Evolutionary conservation across 2,888 invertebrate species (phyloP).

Genomic region (Bombylius major): DNA sequence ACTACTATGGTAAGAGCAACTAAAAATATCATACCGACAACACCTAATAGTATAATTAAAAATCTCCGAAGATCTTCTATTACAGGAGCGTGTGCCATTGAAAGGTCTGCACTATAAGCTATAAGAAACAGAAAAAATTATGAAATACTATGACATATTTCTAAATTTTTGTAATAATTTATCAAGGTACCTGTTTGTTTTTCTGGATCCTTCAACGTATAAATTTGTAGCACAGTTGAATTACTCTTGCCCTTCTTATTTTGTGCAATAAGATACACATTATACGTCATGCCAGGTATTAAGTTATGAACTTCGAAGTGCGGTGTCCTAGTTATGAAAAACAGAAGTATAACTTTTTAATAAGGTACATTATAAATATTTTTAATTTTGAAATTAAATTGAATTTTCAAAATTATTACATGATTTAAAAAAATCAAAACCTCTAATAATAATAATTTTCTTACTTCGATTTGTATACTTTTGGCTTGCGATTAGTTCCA

Average conservation of each 20-base stretch:
- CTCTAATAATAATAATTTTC: conserved; percentile 13
- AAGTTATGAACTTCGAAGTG: conserved; percentile 53
- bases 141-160: conserved; percentile 5
- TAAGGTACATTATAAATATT: no score
- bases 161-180: neutral
- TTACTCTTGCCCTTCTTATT: conserved; percentile 62
- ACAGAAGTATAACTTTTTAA: no score
- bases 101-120: conserved; percentile 25
- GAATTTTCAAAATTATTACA: no score
- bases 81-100: conserved; percentile 36
- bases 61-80: conserved; percentile 44
- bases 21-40: conserved; percentile 41
- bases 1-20: conserved; percentile 41
- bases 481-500: conserved; percentile 34
- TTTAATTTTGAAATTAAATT: no score
- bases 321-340: conserved; percentile 34
- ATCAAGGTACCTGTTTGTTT: conserved; percentile 48
- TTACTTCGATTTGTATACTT: conserved; percentile 36
- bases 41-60: conserved; percentile 41
- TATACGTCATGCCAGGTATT: conserved; percentile 55
- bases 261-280: conserved; percentile 53
- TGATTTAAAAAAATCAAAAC: neutral
- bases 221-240: conserved; percentile 50
- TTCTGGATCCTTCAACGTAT: conserved; percentile 59
- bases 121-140: conserved; percentile 2